Percentiles rank a stretch among this genome's conserved stretches.
Conservation (phyloP, 2,113 vertebrate genomes). For the Rana temporaria region DNA sequence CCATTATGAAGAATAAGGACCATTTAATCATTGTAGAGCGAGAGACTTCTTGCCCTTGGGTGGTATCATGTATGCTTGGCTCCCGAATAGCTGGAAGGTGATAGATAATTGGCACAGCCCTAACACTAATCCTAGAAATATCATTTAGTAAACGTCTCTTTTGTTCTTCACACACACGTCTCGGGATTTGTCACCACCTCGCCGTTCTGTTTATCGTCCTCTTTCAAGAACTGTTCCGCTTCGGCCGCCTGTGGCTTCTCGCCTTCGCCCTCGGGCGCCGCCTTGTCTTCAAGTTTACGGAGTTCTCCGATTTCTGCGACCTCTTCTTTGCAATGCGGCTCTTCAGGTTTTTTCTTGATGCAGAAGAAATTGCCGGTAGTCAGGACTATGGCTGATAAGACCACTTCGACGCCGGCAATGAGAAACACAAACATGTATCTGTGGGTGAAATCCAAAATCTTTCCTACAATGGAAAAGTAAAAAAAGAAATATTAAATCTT, state of each 20-base stretch:
- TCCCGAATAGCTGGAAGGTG: not conserved
- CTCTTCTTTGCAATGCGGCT: constrained; percentile 66
- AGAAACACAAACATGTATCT: constrained; percentile 89
- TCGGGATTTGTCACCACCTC: constrained; percentile 75
- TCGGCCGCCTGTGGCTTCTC: constrained; percentile 69
- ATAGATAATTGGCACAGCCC: constrained; percentile 46
- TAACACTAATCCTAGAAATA: constrained; percentile 12
- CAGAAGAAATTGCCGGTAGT: constrained; percentile 83
- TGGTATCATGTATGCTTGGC: not conserved
- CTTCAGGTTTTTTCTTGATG: constrained; percentile 71
- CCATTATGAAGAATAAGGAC: not conserved
- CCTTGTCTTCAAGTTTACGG: constrained; percentile 66
- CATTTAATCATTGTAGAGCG: not conserved
- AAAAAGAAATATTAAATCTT: not conserved
- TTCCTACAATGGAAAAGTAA: constrained; percentile 72
- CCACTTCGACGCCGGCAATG: constrained; percentile 87
- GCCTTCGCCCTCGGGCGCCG: constrained; percentile 61
- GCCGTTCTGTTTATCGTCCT: constrained; percentile 70
- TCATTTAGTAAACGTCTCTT: not conserved
- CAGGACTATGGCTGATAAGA: constrained; percentile 80
- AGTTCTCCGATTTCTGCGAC: constrained; percentile 65
- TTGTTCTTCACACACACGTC: constrained; percentile 74
- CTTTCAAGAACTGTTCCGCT: constrained; percentile 76
- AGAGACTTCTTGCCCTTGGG: not conserved
- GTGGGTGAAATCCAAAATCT: constrained; percentile 82